Base-by-base conservation (phyloP, 2,797 vertebrate species). In the Glossophaga mutica region DNA sequence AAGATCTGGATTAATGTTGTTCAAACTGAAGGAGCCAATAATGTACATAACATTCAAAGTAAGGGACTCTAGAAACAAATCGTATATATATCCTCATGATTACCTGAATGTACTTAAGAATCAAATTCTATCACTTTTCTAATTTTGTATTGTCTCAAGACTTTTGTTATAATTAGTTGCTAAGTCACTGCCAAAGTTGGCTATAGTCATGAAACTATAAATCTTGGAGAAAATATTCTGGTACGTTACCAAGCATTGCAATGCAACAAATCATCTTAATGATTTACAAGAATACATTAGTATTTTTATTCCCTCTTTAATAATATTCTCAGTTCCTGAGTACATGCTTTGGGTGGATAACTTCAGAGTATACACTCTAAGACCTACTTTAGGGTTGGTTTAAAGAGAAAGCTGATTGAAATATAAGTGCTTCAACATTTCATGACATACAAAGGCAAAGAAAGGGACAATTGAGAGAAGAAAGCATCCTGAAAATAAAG, bases 161-260 rank as follows among this genome's bases (percentile, higher is more conserved):
- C 0, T 83, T 95, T 57, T 81, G 26, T 92, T 91, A 84, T 7
- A 88, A 70, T 96, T 76, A 79, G 18, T 62, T 96, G 19, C 79
- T 90, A 94, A 93, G 44, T 86, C 96, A 70, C n/a, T 96, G 84
- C 70, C 70, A 97, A 95, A 9, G 32, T 78, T 71, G 79, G 92
- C 37, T 77, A 59, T 18, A 19, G 32, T 65, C 71, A 85, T 76
- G 29, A 89, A 73, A 91, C 1, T 65, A 57, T 85, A 96, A 97
- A 94, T 95, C 89, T 86, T 92, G 5, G 59, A 50, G 91, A 73
- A 86, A 96, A 84, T 68, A 82, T 85, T 92, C 14, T 77, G 57
- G 19, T 85, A 91, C 9, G 62, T 97, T 85, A 70, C 15, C n/a
- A 76, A 65, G 22, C 22, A 94, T 34, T 67, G 50, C 21, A 74